Base-by-base conservation (phyloP, 2,113 vertebrate genomes). In the Thamnaconus septentrionalis region DNA sequence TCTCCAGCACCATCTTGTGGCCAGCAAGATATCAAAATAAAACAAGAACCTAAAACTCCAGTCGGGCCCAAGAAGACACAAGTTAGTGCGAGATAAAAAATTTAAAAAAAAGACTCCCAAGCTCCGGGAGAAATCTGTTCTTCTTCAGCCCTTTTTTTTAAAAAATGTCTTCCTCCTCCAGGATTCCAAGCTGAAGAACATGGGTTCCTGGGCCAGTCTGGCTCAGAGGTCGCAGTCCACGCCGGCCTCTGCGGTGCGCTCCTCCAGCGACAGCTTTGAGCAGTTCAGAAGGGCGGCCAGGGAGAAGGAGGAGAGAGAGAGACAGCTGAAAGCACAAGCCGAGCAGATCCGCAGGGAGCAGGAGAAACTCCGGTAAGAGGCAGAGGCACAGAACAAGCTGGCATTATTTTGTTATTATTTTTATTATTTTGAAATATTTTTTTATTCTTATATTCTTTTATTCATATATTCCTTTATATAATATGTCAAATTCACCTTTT, bases 231-330 rank as follows among this genome's bases (percentile, higher is more conserved):
- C 94, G 8, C 92, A 93, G 18, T 92, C 94, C 7, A 91, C 93
- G 0, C 92, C 94, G 0, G 92, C 95, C 61, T 91, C 94, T 49
- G 86, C 92, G 0, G 91, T 90, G 0, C 95, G 96, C 85, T 95
- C 95, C 1, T 95, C 94, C 10, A 96, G 94, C 3, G 95, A 96
- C 86, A 97, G 95, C 87, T 97, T 97, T 0, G 94, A 97, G 66
- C 94, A 94, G 80, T 97, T 96, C 85, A 91, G 88, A 48, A 89
- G 94, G 0, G 95, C 90, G 0, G 95, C 95, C 0, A 83, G 94
- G 4, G 96, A 97, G 89, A 97, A 97, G 81, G 95, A 97, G 84
- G 95, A 96, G 74, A 80, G 95, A 0, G 95, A 97, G 88, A 92
- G 92, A 73, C 93, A 93, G 5, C 90, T 96, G 56, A 94, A 94